Conservation (phyloP, 1,140 invertebrate genomes). For the Forficula auricularia region DNA sequence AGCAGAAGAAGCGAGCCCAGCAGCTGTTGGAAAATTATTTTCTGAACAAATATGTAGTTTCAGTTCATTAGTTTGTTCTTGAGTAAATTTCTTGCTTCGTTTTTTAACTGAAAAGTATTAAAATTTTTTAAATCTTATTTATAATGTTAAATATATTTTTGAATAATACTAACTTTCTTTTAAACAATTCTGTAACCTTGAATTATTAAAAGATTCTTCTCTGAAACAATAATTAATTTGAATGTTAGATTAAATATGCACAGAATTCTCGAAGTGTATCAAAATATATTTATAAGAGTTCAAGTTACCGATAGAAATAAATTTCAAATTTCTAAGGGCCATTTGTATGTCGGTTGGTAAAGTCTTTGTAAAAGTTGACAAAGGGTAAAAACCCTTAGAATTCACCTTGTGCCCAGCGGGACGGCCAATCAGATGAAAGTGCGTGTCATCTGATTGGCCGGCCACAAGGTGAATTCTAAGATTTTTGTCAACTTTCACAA, state of each 20-base stretch:
- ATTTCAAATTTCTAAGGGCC: no score
- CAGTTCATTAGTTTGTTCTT: constrained; percentile 34
- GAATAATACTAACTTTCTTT: constrained; percentile 41
- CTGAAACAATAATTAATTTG: constrained; percentile 31
- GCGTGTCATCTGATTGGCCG: no score
- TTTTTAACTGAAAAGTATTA: constrained; percentile 19
- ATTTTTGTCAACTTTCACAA: not conserved
- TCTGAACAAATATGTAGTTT: constrained; percentile 76
- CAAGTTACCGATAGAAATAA: no score
- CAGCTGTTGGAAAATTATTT: constrained; percentile 98
- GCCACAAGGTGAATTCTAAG: no score
- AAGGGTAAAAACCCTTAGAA: no score
- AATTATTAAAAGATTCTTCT: constrained; percentile 53
- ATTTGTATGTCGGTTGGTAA: no score
- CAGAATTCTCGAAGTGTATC: no score
- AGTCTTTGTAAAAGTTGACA: no score
- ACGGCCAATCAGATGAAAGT: no score
- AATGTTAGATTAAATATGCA: no score
- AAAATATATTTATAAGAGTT: no score
- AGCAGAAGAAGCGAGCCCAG: constrained; percentile 92
- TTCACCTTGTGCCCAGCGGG: no score
- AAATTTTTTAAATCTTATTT: constrained; percentile 3
- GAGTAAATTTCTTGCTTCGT: constrained; percentile 23
- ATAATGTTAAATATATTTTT: not conserved
- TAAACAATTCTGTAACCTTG: constrained; percentile 60